phyloP scores from a whole-genome alignment of 2,113 vertebrate species.

The Ictalurus punctatus region DNA sequence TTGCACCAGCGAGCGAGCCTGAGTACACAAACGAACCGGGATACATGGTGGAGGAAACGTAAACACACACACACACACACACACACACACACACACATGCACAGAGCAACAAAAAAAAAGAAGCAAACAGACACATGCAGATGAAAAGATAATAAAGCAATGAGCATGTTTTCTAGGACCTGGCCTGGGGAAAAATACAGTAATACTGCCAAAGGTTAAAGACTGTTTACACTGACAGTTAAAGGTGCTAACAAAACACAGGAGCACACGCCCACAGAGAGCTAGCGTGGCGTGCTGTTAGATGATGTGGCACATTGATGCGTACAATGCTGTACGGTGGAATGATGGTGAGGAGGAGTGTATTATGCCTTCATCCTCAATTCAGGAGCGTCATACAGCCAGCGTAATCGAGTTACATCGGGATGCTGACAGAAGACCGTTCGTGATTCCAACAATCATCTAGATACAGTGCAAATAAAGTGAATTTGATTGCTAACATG shows the following conservation, averaged over 20 bases:
- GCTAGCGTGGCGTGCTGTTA: neutral
- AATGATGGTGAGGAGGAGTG: neutral
- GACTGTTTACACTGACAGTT: conserved; percentile 30
- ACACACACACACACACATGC: neutral
- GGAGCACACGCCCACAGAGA: conserved; percentile 19
- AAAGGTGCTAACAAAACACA: conserved; percentile 37
- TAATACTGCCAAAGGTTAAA: conserved; percentile 29
- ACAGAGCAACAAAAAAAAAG: neutral
- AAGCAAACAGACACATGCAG: conserved; percentile 7
- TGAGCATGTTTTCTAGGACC: neutral
- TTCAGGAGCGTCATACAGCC: neutral
- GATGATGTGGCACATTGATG: conserved; percentile 16
- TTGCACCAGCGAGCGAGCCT: conserved; percentile 15
- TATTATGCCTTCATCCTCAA: neutral
- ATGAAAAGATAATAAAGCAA: conserved; percentile 22
- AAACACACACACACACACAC: neutral
- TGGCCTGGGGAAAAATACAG: neutral
- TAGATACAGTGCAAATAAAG: neutral
- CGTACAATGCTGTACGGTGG: neutral
- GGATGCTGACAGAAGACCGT: neutral
- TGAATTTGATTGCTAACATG: conserved; percentile 10
- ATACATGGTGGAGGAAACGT: conserved; percentile 10
- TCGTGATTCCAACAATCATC: neutral
- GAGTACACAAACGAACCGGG: conserved; percentile 37
- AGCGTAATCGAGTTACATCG: neutral